A percentile compares a stretch with the other conserved stretches of the same genome.
These are phyloP conservation scores for Gymnosoma rotundatum DNA, from an alignment of 2,888 invertebrate genomes.

Conservation along the genomic window DNA sequence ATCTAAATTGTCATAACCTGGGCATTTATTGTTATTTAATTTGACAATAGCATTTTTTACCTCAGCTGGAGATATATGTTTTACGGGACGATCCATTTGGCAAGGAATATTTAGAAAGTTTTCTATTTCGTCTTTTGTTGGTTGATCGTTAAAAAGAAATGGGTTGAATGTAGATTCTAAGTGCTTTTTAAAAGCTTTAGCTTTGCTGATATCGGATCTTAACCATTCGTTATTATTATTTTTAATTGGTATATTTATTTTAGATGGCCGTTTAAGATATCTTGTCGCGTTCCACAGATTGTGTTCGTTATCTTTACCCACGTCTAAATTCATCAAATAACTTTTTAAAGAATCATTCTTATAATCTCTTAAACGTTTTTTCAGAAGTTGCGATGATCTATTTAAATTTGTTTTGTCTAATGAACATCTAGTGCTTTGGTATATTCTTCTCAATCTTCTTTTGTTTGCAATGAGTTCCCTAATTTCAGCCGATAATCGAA, in stretches of 20 bases:
- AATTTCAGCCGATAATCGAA: slow-evolving; percentile 18
- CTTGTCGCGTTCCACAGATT: slow-evolving; percentile 6
- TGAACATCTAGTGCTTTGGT: slow-evolving; percentile 21
- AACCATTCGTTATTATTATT: slow-evolving; percentile 18
- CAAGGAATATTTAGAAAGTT: no score
- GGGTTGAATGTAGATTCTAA: slow-evolving; percentile 20
- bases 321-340: background rate
- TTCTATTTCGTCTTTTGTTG: no score
- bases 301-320: background rate
- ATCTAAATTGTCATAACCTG: slow-evolving; percentile 13
- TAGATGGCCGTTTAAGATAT: slow-evolving; percentile 16
- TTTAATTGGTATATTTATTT: slow-evolving; percentile 16
- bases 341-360: slow-evolving; percentile 3
- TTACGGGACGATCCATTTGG: no score
- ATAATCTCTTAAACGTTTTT: slow-evolving; percentile 16
- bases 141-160: background rate
- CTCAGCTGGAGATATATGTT: no score
- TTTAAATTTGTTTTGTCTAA: slow-evolving; percentile 27
- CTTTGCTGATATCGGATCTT: no score
- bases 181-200: no score
- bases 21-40: slow-evolving; percentile 15
- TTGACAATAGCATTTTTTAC: background rate
- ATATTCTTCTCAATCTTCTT: slow-evolving; percentile 25
- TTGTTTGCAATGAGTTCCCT: slow-evolving; percentile 16
- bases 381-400: background rate